Evolutionary conservation across 2,797 vertebrate species (phyloP).

Genomic region (Lithobates pipiens): DNA sequence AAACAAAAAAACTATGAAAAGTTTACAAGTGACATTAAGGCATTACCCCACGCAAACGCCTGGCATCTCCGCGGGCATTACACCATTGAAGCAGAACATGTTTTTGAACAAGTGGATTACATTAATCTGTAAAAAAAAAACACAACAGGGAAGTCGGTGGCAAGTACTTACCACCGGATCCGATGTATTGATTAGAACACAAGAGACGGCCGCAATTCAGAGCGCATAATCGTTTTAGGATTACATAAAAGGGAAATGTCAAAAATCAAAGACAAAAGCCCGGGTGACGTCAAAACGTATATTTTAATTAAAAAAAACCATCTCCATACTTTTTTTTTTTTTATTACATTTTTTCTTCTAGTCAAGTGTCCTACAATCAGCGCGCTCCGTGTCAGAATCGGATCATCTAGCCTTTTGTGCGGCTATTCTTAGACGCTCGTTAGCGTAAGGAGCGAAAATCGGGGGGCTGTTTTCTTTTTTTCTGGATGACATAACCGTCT

Average conservation of each 20-base stretch:
- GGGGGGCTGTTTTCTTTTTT: slow-evolving; percentile 10
- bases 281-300: neutral
- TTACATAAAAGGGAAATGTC: neutral
- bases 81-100: no score
- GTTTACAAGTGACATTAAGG: no score
- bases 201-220: neutral
- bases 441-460: neutral
- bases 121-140: no score
- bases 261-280: neutral
- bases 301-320: neutral
- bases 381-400: neutral
- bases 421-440: slow-evolving; percentile 27
- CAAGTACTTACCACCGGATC: neutral
- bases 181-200: neutral
- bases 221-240: no score
- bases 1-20: no score
- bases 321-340: no score
- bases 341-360: neutral
- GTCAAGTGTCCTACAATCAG: neutral
- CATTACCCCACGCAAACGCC: no score
- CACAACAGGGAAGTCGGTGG: no score
- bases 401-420: neutral
- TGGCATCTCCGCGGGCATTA: no score
- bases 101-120: neutral
- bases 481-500: slow-evolving; percentile 21